Evolutionary conservation across 2,113 vertebrate species (phyloP), one percentile per base, ranked within the genome.

Genomic region (Petroica traversi): DNA sequence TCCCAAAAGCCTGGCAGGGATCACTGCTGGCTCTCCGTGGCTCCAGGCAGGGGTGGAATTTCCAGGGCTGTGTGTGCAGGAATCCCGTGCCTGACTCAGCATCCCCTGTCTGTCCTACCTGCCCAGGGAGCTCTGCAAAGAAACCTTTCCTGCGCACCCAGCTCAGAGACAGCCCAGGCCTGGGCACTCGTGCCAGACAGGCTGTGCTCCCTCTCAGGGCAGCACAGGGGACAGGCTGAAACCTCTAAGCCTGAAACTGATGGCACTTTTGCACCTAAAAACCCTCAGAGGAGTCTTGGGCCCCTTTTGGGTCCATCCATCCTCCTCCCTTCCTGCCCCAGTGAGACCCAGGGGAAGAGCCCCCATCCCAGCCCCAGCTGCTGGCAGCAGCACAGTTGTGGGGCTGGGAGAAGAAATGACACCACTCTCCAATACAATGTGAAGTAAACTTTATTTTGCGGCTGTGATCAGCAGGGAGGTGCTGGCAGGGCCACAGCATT

Each of bases 361-460:
- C 52, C n/a, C 24, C 59, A 49, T 3, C 57, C 59, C 68, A 64
- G 68, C 17, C 18, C 31, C 34, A 82, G 18, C 16, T 18, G 29
- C 26, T 5, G 4, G 51, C 48, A 72, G 58, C 52, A 72, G 63
- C 43, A 8, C 3, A 0, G 29, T 0, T 71, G 16, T 48, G 14
- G 28, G 23, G 26, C 63, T 33, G 51, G 40, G 20, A 84, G 26
- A 68, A 83, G 40, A 52, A 85, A 77, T 31, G 64, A 69, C 69
- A 40, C 36, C 24, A 8, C 33, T 58, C 36, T 38, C 45, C 23
- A 20, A 2, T n/a, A 23, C 8, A 48, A 66, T 7, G 9, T 5
- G 11, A 64, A 83, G 2, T 38, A 63, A 81, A 92, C 6, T 94
- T 94, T 95, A 93, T 94, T 93, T 66, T 4, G 11, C 33, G 34